Percentiles rank a stretch among this genome's conserved stretches.
Conservation (phyloP, 2,797 vertebrate genomes). For the Mallotus villosus region DNA sequence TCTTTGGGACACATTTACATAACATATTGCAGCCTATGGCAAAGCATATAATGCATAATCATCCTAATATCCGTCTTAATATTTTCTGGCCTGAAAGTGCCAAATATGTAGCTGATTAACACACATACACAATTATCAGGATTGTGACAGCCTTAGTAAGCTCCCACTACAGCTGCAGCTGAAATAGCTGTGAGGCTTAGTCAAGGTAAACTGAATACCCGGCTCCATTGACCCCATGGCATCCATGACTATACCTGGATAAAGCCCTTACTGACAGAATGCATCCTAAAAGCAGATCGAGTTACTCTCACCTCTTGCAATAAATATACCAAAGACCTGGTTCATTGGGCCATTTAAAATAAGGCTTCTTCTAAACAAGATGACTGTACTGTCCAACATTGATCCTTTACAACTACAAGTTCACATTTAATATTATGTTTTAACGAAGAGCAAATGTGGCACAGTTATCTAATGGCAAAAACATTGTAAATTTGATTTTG, state of each 20-base stretch:
- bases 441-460: background rate
- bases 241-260: background rate
- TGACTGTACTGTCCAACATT: background rate
- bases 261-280: slow-evolving; percentile 1
- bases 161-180: too few relatives aligned
- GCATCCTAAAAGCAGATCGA: slow-evolving; percentile 3
- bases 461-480: too few relatives aligned
- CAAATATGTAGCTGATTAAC: too few relatives aligned
- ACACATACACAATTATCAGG: too few relatives aligned
- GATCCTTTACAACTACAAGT: too few relatives aligned
- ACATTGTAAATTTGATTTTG: too few relatives aligned
- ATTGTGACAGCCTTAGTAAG: too few relatives aligned
- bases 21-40: too few relatives aligned
- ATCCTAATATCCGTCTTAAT: too few relatives aligned
- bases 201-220: background rate
- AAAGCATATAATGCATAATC: too few relatives aligned
- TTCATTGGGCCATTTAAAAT: background rate
- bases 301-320: slow-evolving; percentile 8
- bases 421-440: background rate
- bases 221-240: background rate
- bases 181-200: background rate
- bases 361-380: background rate
- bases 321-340: background rate
- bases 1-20: too few relatives aligned
- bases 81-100: too few relatives aligned